phyloP scores from a whole-genome alignment of 2,113 vertebrate genomes.

The Alces alces region DNA sequence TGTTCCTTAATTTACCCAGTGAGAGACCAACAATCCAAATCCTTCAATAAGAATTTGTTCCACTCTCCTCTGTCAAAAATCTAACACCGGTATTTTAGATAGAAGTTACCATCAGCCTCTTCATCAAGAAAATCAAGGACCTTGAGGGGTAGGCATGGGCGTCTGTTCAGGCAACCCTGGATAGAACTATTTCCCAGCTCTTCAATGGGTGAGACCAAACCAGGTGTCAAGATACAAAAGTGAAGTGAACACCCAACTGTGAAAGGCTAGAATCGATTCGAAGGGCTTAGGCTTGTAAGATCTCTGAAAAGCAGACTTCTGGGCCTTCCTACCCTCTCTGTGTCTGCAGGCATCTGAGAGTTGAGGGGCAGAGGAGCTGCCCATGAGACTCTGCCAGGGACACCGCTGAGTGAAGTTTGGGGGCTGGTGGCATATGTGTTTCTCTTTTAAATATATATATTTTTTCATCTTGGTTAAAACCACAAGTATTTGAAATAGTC shows the following conservation, averaged over 20 bases:
- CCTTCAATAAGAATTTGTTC: background rate
- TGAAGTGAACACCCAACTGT: background rate
- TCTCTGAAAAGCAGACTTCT: background rate
- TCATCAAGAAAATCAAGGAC: background rate
- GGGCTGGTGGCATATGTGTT: background rate
- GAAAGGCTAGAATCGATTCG: background rate
- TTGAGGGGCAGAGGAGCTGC: background rate
- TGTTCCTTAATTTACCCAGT: background rate
- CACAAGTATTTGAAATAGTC: slow-evolving; percentile 63
- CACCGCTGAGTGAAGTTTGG: background rate
- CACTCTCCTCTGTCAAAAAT: background rate
- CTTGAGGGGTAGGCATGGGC: background rate
- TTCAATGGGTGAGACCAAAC: background rate
- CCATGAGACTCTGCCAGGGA: background rate
- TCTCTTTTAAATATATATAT: slow-evolving; percentile 29
- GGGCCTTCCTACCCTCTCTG: background rate
- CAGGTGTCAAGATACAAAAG: background rate
- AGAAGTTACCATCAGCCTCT: background rate
- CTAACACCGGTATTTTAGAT: background rate
- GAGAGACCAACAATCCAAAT: background rate
- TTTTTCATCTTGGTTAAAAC: slow-evolving; percentile 45
- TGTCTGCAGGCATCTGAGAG: background rate
- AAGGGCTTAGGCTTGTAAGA: background rate
- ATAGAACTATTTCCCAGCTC: background rate
- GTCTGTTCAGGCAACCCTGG: background rate